Percentiles rank a stretch among this genome's conserved stretches.
Conservation (phyloP, 2,888 invertebrate genomes). For the Cephonodes hylas region DNA sequence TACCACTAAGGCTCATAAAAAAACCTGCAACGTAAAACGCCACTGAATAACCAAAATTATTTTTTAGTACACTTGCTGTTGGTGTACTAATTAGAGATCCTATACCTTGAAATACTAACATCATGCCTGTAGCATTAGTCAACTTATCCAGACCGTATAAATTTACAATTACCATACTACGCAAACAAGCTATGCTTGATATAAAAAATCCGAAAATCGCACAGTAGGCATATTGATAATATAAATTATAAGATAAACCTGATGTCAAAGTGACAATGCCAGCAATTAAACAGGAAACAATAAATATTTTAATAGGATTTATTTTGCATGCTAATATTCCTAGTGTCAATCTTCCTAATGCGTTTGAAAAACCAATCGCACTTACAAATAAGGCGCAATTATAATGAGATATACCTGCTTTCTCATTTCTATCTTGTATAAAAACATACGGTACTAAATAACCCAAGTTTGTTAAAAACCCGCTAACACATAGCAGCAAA, state of each 20-base stretch:
- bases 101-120: constrained; percentile 65
- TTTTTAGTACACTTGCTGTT: constrained; percentile 53
- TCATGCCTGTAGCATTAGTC: constrained; percentile 68
- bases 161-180: constrained; percentile 60
- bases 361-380: constrained; percentile 59
- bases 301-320: constrained; percentile 47
- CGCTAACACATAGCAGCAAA: constrained; percentile 48
- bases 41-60: constrained; percentile 46
- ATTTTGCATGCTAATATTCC: constrained; percentile 56
- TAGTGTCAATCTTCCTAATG: constrained; percentile 51
- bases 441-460: constrained; percentile 66
- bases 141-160: constrained; percentile 68
- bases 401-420: constrained; percentile 45
- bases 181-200: constrained; percentile 50
- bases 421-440: constrained; percentile 53
- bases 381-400: constrained; percentile 63
- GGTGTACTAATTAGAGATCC: constrained; percentile 67
- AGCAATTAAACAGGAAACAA: constrained; percentile 36
- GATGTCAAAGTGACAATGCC: constrained; percentile 55
- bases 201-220: constrained; percentile 57
- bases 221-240: constrained; percentile 61
- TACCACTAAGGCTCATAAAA: constrained; percentile 53
- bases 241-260: constrained; percentile 49
- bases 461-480: constrained; percentile 56
- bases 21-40: constrained; percentile 60